Base-by-base conservation (phyloP, 2,797 vertebrate species). In the Oreortyx pictus region DNA sequence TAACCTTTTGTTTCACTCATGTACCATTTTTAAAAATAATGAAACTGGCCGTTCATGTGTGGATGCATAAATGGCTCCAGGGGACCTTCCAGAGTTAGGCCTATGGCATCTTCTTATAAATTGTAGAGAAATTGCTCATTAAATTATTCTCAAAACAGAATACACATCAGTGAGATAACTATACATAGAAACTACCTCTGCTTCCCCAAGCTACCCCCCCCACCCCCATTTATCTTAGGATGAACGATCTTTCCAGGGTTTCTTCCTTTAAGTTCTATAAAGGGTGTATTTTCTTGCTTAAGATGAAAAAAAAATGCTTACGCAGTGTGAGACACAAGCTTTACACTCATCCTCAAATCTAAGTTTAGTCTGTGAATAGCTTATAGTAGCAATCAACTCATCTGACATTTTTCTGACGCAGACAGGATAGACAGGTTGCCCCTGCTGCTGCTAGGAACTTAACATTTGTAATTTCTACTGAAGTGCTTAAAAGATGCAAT, bases 1-100 rank as follows among this genome's bases (percentile, higher is more conserved):
- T 96, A 90, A 60, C 96, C 68, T 93, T 97, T 98, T 97, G 97
- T 95, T 97, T 91, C 89, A 50, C 67, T 95, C 57, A 3, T 56
- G 90, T 92, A 97, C 92, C 83, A 18, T 95, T 97, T 96, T 86
- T 86, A 62, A 93, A 88, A 57, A 66, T 95, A 97, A 93, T 79
- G 67, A 91, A 97, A 96, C 82, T 22, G 57, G 47, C 64, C 95
- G 44, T 64, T 97, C 68, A n/a, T 27, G 20, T 66, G 75, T 11
- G 41, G 88, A 90, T 81, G 88, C 92, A 65, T 96, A 96, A 96
- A 94, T 74, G 87, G 78, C 92, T 97, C 91, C 82, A 82, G 74
- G 82, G 84, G 78, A 90, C 74, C 73, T 90, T 18, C 20, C 31
- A 2, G 71, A 82, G 82, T 86, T 85, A 84, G 86, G 85, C 86